Evolutionary conservation across 2,797 vertebrate genomes (phyloP).

Genomic region (Hypotaenidia philippensis): DNA sequence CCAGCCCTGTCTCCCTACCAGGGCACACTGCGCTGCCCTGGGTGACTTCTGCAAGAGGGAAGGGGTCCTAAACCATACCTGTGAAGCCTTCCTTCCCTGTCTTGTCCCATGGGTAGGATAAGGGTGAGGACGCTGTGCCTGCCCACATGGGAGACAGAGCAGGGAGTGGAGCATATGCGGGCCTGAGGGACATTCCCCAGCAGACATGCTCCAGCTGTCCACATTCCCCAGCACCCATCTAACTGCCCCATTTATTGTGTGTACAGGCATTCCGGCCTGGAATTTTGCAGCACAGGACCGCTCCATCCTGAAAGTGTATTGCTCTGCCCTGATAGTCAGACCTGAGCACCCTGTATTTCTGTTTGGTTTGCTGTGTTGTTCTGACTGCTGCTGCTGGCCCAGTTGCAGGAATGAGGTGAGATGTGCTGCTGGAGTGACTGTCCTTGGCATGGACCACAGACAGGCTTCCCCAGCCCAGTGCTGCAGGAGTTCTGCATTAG

Average conservation of each 20-base stretch:
- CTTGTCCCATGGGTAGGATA: background rate
- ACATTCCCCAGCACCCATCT: background rate
- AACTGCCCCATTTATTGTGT: fast-evolving
- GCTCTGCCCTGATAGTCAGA: background rate
- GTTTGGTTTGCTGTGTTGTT: background rate
- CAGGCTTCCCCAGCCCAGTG: background rate
- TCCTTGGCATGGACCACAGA: fast-evolving
- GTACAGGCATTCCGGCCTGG: background rate
- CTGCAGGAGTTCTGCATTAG: background rate
- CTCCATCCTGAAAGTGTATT: fast-evolving
- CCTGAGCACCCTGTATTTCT: background rate
- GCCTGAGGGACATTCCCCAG: background rate
- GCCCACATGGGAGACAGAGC: fast-evolving
- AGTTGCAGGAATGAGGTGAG: fast-evolving
- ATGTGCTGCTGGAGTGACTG: background rate
- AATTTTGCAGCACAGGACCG: background rate
- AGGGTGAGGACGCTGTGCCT: background rate
- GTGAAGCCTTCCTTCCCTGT: background rate
- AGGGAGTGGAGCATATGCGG: fast-evolving
- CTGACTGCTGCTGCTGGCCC: background rate
- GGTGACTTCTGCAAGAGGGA: background rate
- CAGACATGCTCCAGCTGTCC: background rate
- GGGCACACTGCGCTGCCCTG: background rate
- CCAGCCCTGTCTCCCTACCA: background rate
- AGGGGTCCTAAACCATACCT: background rate